These are phyloP conservation scores for Fistularia tabacaria DNA, from an alignment of 2,797 vertebrate genomes.

Conservation along the genomic window DNA sequence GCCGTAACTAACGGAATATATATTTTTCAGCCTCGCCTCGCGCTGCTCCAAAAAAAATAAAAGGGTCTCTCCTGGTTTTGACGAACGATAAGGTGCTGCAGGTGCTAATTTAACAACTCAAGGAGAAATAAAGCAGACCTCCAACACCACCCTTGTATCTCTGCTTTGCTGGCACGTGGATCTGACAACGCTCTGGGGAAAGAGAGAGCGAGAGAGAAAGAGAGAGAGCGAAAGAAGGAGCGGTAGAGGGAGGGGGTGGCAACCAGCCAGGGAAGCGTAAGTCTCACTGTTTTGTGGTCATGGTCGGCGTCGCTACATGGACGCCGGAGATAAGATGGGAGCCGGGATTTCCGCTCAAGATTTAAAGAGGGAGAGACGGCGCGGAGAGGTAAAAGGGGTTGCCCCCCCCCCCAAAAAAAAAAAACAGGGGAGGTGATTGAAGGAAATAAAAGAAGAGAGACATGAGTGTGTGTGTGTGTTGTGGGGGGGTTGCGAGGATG, in stretches of 20 bases:
- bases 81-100: constrained; percentile 25
- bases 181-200: constrained; percentile 26
- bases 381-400: constrained; percentile 17
- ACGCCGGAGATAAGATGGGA: constrained; percentile 66
- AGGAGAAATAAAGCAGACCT: constrained; percentile 33
- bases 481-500: too few relatives aligned
- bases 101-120: constrained; percentile 47
- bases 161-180: constrained; percentile 44
- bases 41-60: too few relatives aligned
- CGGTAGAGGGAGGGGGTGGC: constrained; percentile 35
- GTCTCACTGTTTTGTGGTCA: constrained; percentile 55
- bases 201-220: background rate
- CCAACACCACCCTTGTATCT: constrained; percentile 10
- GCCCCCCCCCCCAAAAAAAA: constrained; percentile 4
- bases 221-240: too few relatives aligned
- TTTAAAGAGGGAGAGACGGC: constrained; percentile 21
- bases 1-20: too few relatives aligned
- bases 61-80: too few relatives aligned
- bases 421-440: constrained; percentile 12
- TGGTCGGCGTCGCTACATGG: constrained; percentile 58
- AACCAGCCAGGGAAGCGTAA: constrained; percentile 56
- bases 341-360: constrained; percentile 58
- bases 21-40: too few relatives aligned
- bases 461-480: too few relatives aligned
- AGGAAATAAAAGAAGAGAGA: constrained; percentile 10